phyloP scores from a whole-genome alignment of 2,797 vertebrate species.

The Amblyopsis hoosieri region DNA sequence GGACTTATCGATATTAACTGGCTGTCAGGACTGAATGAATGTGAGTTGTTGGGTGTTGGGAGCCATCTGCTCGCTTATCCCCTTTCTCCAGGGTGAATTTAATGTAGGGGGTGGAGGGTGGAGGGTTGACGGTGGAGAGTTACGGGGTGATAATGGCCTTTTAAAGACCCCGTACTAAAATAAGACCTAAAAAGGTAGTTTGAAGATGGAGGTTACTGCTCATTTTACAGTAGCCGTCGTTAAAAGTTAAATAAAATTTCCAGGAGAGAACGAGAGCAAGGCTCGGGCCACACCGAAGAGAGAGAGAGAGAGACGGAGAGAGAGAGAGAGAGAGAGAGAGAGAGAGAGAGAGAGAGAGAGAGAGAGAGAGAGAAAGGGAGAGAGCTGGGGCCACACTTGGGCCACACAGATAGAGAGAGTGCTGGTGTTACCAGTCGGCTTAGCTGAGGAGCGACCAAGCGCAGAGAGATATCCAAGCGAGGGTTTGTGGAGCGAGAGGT shows the following conservation, averaged over 20 bases:
- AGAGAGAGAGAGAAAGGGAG: not conserved
- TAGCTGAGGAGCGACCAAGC: constrained; percentile 60
- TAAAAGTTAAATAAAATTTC: not conserved
- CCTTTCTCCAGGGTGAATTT: constrained; percentile 20
- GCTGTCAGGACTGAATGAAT: constrained; percentile 22
- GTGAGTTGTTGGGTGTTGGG: not conserved
- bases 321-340: not conserved
- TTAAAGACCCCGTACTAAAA: constrained; percentile 42
- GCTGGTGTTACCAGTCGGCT: constrained; percentile 52
- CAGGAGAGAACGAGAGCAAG: too few species aligned
- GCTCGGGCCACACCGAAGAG: too few species aligned
- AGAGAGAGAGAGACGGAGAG: too few species aligned
- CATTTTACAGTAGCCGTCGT: constrained; percentile 42
- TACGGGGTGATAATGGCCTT: constrained; percentile 43
- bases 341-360: constrained; percentile 15
- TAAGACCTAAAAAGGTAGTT: constrained; percentile 41
- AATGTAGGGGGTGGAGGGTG: constrained; percentile 1
- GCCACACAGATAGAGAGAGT: constrained; percentile 26
- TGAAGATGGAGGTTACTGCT: constrained; percentile 46
- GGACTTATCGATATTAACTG: constrained; percentile 26
- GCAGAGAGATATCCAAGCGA: constrained; percentile 61
- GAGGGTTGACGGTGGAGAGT: constrained; percentile 23
- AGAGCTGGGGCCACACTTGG: not conserved
- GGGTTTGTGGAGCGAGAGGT: constrained; percentile 51
- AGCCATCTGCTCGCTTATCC: constrained; percentile 26